These are phyloP conservation scores for Megalops atlanticus DNA, from an alignment of 2,113 vertebrate species.

Conservation along the genomic window DNA sequence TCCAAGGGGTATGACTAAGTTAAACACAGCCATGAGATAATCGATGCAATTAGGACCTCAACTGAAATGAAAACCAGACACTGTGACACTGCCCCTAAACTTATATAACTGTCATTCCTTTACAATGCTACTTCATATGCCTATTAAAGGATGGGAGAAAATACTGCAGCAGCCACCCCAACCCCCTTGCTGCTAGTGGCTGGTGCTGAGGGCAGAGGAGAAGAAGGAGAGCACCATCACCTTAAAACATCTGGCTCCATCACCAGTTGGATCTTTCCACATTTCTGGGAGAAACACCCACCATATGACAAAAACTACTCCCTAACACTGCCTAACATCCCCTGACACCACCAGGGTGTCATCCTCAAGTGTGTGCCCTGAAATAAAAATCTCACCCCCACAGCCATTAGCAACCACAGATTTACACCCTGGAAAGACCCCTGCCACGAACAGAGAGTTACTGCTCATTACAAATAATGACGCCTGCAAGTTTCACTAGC, in stretches of 20 bases:
- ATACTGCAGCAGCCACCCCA: not conserved
- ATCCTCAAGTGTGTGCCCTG: not conserved
- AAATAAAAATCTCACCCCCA: not conserved
- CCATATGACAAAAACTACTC: not conserved
- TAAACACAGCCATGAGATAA: not conserved
- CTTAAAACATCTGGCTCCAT: no score
- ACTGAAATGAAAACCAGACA: not conserved
- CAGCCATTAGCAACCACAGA: not conserved
- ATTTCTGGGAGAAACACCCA: not conserved
- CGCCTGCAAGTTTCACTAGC: conserved; percentile 5
- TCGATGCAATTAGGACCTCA: not conserved
- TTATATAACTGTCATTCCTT: not conserved
- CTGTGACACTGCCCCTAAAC: not conserved
- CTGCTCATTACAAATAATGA: conserved; percentile 19
- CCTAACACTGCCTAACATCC: no score
- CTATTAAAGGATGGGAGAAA: not conserved
- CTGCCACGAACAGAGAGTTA: not conserved
- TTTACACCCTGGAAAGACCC: not conserved
- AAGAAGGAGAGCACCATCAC: no score
- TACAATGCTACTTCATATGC: not conserved
- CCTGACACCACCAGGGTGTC: not conserved
- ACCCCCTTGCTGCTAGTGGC: not conserved
- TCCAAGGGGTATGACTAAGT: not conserved
- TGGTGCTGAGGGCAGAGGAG: not conserved
- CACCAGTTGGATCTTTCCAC: not conserved